Base-by-base conservation (phyloP, 2,888 invertebrate species). In the Scotopteryx bipunctaria region DNA sequence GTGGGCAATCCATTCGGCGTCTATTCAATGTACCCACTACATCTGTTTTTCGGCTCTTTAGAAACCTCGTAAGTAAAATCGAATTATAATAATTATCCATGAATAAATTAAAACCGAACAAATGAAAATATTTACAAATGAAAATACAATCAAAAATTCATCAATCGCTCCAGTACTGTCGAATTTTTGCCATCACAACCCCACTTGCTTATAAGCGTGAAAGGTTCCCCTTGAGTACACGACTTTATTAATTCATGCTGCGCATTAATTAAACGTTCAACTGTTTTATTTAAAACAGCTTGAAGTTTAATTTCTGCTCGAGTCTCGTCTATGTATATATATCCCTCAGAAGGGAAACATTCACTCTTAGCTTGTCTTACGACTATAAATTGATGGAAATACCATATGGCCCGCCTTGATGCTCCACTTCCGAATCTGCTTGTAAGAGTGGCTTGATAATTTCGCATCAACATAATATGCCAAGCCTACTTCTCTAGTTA, bases 401-500 rank as follows among this genome's bases (percentile, higher is more conserved):
- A 60, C 53, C 32, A 49, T 11, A 38, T 55, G 50, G 8, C 56
- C 56, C 14, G 55, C 52, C 23, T 50, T 54, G 29, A 50, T 41
- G 14, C 36, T 33, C 57, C 61, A 58, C 38, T 61, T 61, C 29
- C 52, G 21, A 2, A 52, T 58, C 25, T 48, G 48, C 21, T 54
- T 54, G 33, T 54, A 54, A 6, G 48, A 36, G 40, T 55, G 45
- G 31, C 50, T 56, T 37, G 59, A 45, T 5, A 8, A 53, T 37
- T 59, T 54, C 8, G 48, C 31, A 11, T 58, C 55, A 13, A 55
- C 52, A 25, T 57, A 57, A 35, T 50, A 57, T 5, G 56, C 51
- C 33, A 56, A 44, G n/a, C 36, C 51, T n/a, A 52, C 56, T 3
- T 52, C 41, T 11, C 33, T 40, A 4, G 38, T 2, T 21, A 47